Base-by-base conservation (phyloP, 2,888 invertebrate genomes). In the Campoplex nolae region DNA sequence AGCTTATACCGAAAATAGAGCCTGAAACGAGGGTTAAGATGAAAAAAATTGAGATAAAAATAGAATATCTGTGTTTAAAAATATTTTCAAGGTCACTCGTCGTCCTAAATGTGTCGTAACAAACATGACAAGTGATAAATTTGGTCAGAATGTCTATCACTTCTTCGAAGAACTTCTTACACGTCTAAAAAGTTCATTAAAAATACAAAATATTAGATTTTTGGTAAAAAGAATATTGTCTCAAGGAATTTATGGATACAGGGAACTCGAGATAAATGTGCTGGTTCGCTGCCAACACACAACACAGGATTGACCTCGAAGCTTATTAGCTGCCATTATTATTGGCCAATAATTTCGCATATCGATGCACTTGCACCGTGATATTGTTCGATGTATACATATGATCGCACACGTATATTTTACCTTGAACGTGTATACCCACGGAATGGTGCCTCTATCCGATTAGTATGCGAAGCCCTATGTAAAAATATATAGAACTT, bases 401-500 rank as follows among this genome's bases (percentile, higher is more conserved):
- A 23, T 23, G 23, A 23, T 67, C 83, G 76, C 73, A 82, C 89
- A 58, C 54, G 73, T 62, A 84, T 62, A 81, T 88, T 86, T 91
- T 86, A 89, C 90, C 90, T 91, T 89, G 91, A 79, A 90, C 84
- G 87, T 23, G 23, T 86, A 85, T 83, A 70, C 81, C 83, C 71
- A 85, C 83, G 87, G 85, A 88, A 87, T n/a, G 83, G 82, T 81
- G 84, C 65, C 74, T 89, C 81, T 88, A 90, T 93, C 92, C 92
- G 90, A 94, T 94, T 94, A 93, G 91, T 90, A 90, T 82, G 89
- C 88, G 93, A 94, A 94, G 93, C 93, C 93, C 88, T 91, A 91
- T 88, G 88, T 83, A 92, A 90, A 92, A 90, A 76, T 91, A 92
- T 92, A 92, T 90, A 92, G 89, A 88, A 89, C 88, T 83, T 85